Conservation (phyloP, 92 coral and sea anemone species). For the Pocillopora meandrina region DNA sequence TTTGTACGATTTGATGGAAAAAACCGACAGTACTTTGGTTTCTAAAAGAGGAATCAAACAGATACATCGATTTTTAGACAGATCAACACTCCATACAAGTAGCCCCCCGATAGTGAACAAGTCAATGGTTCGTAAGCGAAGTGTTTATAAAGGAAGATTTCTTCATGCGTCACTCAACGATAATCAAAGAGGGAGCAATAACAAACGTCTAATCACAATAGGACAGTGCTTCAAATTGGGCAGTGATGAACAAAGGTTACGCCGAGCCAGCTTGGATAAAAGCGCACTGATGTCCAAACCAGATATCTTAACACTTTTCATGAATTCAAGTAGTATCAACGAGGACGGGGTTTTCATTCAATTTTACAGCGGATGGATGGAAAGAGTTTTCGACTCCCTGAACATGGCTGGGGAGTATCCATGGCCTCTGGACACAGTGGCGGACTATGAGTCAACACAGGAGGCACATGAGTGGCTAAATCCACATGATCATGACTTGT, state of each 20-base stretch:
- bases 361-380: conserved; percentile 58
- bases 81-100: neutral
- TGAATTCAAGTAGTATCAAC: conserved; percentile 4
- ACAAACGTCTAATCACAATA: neutral
- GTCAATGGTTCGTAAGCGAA: neutral
- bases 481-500: conserved; percentile 54
- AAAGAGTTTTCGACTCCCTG: conserved; percentile 75
- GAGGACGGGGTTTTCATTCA: conserved; percentile 22
- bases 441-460: conserved; percentile 63
- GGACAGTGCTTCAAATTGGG: neutral
- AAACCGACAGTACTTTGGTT: neutral
- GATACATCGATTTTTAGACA: neutral
- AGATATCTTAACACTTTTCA: conserved; percentile 4
- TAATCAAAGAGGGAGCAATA: neutral
- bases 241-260: neutral
- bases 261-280: neutral
- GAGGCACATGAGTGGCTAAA: conserved; percentile 56
- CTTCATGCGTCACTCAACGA: neutral
- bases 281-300: neutral
- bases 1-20: neutral
- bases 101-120: neutral
- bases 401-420: conserved; percentile 89
- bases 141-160: neutral
- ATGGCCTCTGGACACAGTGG: conserved; percentile 88
- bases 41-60: no score